These are phyloP conservation scores for Phalera bucephala DNA, from an alignment of 2,888 invertebrate species.

Conservation along the genomic window DNA sequence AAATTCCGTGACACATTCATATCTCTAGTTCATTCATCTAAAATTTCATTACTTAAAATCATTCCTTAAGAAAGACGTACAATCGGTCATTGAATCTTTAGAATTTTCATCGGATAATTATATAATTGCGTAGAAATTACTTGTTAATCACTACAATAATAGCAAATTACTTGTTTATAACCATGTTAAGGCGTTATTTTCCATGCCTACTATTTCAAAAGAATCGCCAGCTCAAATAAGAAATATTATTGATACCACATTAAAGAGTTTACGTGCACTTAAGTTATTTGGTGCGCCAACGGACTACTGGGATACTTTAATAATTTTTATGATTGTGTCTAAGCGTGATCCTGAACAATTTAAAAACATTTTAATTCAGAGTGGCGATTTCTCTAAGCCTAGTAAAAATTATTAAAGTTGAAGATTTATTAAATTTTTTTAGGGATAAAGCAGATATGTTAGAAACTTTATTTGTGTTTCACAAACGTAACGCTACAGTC, in stretches of 20 bases:
- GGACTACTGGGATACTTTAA: conserved; percentile 2
- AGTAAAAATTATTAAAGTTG: background rate
- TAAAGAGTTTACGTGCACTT: conserved; percentile 2
- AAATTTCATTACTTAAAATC: background rate
- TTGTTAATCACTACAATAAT: conserved; percentile 4
- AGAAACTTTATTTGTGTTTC: background rate
- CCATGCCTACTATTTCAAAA: no score
- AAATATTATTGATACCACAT: background rate
- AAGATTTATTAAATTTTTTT: background rate
- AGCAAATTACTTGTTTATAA: conserved; percentile 2
- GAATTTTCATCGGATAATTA: conserved; percentile 4
- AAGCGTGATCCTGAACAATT: conserved; percentile 1
- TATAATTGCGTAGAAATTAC: conserved; percentile 3
- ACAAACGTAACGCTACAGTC: background rate
- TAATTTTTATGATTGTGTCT: background rate
- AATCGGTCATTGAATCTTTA: background rate
- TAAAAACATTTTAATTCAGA: background rate
- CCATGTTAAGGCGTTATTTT: conserved; percentile 5
- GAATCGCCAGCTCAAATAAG: background rate
- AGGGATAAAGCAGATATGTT: background rate
- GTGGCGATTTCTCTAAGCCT: background rate
- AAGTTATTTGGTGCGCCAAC: conserved; percentile 1
- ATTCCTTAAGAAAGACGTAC: background rate
- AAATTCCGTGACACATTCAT: background rate
- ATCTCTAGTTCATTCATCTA: background rate